Evolutionary conservation across 2,888 invertebrate species (phyloP), one percentile per base, ranked within the genome.

Genomic region (Lydus trimaculatus): DNA sequence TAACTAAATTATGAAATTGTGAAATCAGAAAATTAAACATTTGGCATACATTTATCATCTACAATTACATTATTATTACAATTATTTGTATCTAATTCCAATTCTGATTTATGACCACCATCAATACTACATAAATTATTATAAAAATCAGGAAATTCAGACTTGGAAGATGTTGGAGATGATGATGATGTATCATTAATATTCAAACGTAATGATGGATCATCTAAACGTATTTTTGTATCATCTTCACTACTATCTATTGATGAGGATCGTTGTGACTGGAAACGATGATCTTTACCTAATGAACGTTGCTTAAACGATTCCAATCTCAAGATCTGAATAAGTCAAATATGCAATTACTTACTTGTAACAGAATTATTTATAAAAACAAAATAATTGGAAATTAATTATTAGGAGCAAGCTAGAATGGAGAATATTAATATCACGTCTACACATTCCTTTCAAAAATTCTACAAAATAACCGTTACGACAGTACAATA

Each of bases 291-390:
- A 15, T 52, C 52, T 58, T 76, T 73, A 31, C 87, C 90, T 86
- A 87, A 88, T 83, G 87, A 88, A 78, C 87, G 89, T 83, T 87
- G 87, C 84, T 86, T 89, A 88, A 90, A 90, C 71, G 89, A 89
- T 82, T 92, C 91, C 85, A 92, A 84, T 85, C 92, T 91, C 90
- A 92, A 89, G 88, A 92, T 90, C 92, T 92, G 84, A 25, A 52
- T 25, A 52, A 52, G 23, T 52, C 25, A 11, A 15, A 25, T 9
- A 52, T 13, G 13, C 23, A 52, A 52, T 25, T 52, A 25, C 20
- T 23, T 0, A 23, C 23, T 25, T 48, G 15, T n/a, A 36, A 59
- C 61, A 65, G 23, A 67, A 52, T n/a, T n/a, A n/a, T n/a, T n/a
- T n/a, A n/a, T 39, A 66, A 58, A n/a, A 52, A 48, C 59, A 33